Base-by-base conservation (phyloP, 2,797 vertebrate species). In the Melanotaenia nigrans region DNA sequence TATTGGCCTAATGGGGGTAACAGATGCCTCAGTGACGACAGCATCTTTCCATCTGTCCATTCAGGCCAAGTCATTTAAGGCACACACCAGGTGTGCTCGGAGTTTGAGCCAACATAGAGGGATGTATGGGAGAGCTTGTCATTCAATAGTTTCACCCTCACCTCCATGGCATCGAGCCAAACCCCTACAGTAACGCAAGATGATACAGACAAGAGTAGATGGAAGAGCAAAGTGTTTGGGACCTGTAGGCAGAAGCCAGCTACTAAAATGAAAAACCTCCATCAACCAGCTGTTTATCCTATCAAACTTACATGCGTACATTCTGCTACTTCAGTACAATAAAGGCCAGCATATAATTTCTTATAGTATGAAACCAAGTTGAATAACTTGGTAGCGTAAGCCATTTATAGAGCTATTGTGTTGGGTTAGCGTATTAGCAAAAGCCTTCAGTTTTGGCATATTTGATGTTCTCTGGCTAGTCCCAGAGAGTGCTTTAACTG, bases 21-120 rank as follows among this genome's bases (percentile, higher is more conserved):
- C 92, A 93, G 90, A 93, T 92, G 91, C 86, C 77, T 69, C 76
- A 71, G 83, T 92, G 92, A 93, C 92, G 91, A 92, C 90, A 92
- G 89, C 84, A 90, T 90, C 89, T 92, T 92, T 90, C 90, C 86
- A 75, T 85, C 90, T 85, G 91, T 87, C 83, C 84, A 63, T 82
- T 89, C 83, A 73, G 82, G 71, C 77, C 68, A 22, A 84, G 86
- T 85, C 86, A 82, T 83, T 82, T 78, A 68, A 73, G 55, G 86
- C 84, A 75, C 84, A 86, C 85, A 79, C 88, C 88, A 91, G 90
- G 91, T 92, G 91, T 91, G 87, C 82, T 81, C 78, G 73, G 84
- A 87, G 88, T 87, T 86, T 73, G 74, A 86, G 84, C 70, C 74
- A 68, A 55, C 67, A 61, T 78, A 67, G 70, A 69, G 49, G 75